These are phyloP conservation scores for Falcunculus frontatus DNA, from an alignment of 2,113 vertebrate genomes.

Conservation along the genomic window DNA sequence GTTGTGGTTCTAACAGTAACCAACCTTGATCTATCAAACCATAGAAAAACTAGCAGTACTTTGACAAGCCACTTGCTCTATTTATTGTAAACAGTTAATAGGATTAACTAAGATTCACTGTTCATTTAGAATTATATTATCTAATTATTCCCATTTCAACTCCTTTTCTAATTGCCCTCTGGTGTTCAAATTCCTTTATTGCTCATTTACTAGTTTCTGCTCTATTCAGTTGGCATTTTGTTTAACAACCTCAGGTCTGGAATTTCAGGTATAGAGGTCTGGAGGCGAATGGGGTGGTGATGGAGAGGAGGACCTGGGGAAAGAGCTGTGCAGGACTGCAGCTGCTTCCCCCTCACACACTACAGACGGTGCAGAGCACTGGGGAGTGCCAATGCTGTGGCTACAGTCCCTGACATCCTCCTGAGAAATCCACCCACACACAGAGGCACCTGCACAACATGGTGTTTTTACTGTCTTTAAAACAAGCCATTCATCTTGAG, in stretches of 20 bases:
- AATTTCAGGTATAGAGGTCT: not conserved
- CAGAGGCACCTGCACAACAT: not conserved
- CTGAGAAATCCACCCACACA: conserved; percentile 3
- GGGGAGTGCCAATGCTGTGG: accelerated
- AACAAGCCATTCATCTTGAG: not conserved
- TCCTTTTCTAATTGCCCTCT: conserved; percentile 31
- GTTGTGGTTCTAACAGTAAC: conserved; percentile 34
- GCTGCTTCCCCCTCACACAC: not conserved
- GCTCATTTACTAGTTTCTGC: not conserved
- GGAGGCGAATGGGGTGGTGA: not conserved
- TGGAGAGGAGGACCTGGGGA: not conserved
- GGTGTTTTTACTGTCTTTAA: conserved; percentile 42
- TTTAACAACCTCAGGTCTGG: not conserved
- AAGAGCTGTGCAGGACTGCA: not conserved
- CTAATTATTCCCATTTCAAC: not conserved
- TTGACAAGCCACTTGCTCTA: conserved; percentile 16
- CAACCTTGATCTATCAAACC: conserved; percentile 49
- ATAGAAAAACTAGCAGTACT: conserved; percentile 20
- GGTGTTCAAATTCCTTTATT: not conserved
- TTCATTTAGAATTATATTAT: not conserved
- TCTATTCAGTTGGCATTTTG: not conserved
- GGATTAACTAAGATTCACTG: not conserved
- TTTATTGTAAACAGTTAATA: not conserved
- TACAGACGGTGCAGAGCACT: accelerated
- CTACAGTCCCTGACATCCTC: not conserved